phyloP scores from a whole-genome alignment of 2,113 vertebrate species.

The Anas platyrhynchos region DNA sequence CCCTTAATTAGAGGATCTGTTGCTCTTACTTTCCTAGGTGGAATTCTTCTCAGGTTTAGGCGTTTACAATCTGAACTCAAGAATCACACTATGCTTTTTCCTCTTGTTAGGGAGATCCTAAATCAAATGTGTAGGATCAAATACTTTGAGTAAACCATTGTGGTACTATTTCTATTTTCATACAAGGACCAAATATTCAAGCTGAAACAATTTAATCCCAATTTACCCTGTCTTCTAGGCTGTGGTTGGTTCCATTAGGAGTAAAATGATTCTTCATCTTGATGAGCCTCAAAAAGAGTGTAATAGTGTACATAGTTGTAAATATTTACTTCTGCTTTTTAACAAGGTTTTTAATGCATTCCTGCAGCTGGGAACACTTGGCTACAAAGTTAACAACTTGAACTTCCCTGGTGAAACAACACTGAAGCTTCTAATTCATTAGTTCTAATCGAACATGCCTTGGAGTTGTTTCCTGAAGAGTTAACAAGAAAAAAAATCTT shows the following conservation, averaged over 20 bases:
- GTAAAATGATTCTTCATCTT: background rate
- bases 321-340: constrained; percentile 42
- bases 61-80: background rate
- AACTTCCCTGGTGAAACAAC: background rate
- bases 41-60: background rate
- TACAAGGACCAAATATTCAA: background rate
- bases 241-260: background rate
- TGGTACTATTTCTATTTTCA: background rate
- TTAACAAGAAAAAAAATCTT: background rate
- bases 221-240: background rate
- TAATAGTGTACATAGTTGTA: background rate
- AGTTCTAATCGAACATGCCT: background rate
- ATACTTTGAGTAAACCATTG: background rate
- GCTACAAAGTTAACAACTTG: background rate
- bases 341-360: background rate
- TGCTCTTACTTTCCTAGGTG: background rate
- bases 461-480: background rate
- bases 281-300: background rate
- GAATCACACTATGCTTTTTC: background rate
- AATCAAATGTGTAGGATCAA: background rate
- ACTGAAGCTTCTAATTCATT: background rate
- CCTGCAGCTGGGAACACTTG: constrained; percentile 6
- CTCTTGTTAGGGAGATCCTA: background rate
- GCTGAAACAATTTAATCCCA: background rate
- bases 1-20: background rate